Conservation (phyloP, 2,113 vertebrate genomes). For the Leucopsar rothschildi region DNA sequence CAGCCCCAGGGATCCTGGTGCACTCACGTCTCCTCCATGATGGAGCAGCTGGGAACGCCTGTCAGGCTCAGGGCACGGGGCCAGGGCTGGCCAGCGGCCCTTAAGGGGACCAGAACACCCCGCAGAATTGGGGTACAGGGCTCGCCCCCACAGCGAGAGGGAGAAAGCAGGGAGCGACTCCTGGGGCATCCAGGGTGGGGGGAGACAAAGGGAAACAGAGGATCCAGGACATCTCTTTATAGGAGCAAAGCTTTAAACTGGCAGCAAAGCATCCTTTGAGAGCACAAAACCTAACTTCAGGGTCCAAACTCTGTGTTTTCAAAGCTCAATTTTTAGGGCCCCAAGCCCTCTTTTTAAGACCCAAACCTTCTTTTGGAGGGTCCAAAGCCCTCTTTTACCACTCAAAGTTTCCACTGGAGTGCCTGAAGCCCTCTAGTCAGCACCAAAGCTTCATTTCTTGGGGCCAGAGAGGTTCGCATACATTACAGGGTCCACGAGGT, state of each 20-base stretch:
- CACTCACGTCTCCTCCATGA: neutral
- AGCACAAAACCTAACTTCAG: neutral
- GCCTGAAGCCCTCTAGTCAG: neutral
- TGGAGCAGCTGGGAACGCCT: neutral
- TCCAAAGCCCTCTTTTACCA: neutral
- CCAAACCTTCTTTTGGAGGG: neutral
- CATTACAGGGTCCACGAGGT: neutral
- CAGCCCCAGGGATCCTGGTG: accelerated
- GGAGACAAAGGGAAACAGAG: neutral
- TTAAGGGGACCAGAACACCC: neutral
- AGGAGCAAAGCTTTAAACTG: neutral
- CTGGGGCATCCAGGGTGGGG: no score
- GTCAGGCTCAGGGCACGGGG: neutral
- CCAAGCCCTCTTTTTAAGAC: neutral
- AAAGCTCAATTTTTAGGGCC: neutral
- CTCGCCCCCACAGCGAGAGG: neutral
- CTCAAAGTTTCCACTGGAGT: neutral
- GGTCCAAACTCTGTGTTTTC: neutral
- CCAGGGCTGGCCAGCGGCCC: neutral
- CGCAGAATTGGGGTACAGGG: neutral
- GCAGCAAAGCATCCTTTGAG: neutral
- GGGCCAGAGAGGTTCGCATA: neutral
- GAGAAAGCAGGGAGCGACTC: neutral
- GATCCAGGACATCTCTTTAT: neutral
- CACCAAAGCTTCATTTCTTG: neutral